phyloP scores from a whole-genome alignment of 2,888 invertebrate genomes.

The Pachymerium ferrugineum region DNA sequence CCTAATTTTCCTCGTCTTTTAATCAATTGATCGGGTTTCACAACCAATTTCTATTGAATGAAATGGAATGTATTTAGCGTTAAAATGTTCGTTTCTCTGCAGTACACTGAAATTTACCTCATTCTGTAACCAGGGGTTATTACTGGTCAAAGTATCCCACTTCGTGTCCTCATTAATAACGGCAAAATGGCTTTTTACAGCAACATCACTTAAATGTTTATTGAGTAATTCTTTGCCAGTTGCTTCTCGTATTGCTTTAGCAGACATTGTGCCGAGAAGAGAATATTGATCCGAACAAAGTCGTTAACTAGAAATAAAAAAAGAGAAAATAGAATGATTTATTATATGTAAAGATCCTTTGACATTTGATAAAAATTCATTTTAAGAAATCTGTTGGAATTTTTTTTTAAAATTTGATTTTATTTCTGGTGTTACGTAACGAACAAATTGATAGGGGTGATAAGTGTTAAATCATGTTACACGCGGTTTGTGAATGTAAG shows the following conservation, averaged over 20 bases:
- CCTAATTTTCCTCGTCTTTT: constrained; percentile 96
- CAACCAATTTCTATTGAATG: constrained; percentile 71
- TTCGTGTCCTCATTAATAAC: constrained; percentile 69
- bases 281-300: neutral
- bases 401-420: neutral
- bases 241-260: constrained; percentile 92
- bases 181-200: constrained; percentile 73
- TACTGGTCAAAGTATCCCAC: constrained; percentile 67
- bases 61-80: neutral
- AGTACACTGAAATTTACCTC: constrained; percentile 47
- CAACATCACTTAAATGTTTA: constrained; percentile 62
- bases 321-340: neutral
- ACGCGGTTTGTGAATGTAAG: too few relatives aligned
- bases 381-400: neutral
- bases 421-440: neutral
- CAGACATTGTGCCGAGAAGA: constrained; percentile 67
- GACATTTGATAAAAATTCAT: too few relatives aligned
- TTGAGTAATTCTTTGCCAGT: constrained; percentile 89
- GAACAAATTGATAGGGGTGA: too few relatives aligned
- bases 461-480: too few relatives aligned
- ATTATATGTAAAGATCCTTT: too few relatives aligned
- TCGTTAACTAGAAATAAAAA: neutral
- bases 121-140: constrained; percentile 73
- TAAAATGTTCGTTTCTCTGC: neutral
- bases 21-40: constrained; percentile 98